phyloP scores from a whole-genome alignment of 1,140 invertebrate species.

The Penaeus chinensis region DNA sequence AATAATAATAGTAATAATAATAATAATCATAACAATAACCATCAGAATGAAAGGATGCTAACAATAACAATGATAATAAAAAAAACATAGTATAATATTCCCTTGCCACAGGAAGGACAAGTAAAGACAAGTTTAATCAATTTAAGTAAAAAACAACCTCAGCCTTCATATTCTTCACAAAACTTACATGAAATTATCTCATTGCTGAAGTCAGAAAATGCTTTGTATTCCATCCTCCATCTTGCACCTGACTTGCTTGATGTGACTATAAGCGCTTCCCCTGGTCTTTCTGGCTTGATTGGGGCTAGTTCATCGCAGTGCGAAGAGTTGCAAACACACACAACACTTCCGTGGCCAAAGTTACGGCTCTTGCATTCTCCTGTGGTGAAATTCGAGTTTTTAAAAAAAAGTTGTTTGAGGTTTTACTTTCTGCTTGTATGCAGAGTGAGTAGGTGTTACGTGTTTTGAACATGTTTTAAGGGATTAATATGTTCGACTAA shows the following conservation, averaged over 20 bases:
- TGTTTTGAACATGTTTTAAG: too few relatives aligned
- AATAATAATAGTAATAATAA: too few relatives aligned
- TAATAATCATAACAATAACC: too few relatives aligned
- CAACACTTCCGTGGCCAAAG: slow-evolving; percentile 43
- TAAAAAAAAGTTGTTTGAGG: background rate
- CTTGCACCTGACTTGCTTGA: slow-evolving; percentile 27
- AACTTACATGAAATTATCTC: slow-evolving; percentile 20
- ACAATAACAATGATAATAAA: too few relatives aligned
- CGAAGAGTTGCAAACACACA: slow-evolving; percentile 34
- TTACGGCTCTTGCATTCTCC: slow-evolving; percentile 34
- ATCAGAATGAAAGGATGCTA: too few relatives aligned
- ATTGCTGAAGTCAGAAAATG: slow-evolving; percentile 24
- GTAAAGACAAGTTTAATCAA: too few relatives aligned
- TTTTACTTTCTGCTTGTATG: too few relatives aligned
- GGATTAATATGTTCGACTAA: too few relatives aligned
- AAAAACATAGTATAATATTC: too few relatives aligned
- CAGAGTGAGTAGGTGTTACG: too few relatives aligned
- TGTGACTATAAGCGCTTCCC: slow-evolving; percentile 10
- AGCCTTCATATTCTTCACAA: background rate
- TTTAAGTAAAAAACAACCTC: too few relatives aligned
- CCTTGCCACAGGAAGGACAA: too few relatives aligned
- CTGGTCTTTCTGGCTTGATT: background rate
- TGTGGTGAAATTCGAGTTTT: slow-evolving; percentile 3
- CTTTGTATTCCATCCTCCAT: background rate
- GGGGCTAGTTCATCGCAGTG: slow-evolving; percentile 24